phyloP scores from a whole-genome alignment of 2,888 invertebrate species.

The Dimorphilus gyrociliatus region DNA sequence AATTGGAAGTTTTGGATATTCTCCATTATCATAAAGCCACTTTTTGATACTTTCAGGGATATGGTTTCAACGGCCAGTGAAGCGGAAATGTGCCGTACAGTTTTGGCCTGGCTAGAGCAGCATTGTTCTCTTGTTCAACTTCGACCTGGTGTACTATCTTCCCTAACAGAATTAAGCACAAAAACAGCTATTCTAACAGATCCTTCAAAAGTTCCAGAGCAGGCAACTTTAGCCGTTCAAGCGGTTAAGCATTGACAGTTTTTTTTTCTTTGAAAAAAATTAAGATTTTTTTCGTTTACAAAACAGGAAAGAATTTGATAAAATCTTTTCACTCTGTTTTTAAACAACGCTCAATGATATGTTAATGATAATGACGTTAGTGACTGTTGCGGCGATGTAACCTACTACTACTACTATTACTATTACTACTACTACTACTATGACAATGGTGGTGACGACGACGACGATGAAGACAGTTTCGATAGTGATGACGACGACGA shows the following conservation, averaged over 20 bases:
- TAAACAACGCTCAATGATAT: too few relatives aligned
- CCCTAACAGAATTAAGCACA: slow-evolving; percentile 71
- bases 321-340: too few relatives aligned
- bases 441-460: too few relatives aligned
- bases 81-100: slow-evolving; percentile 76
- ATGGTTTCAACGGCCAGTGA: slow-evolving; percentile 78
- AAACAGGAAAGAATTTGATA: too few relatives aligned
- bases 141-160: slow-evolving; percentile 84
- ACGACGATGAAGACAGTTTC: too few relatives aligned
- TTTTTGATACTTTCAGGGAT: slow-evolving; percentile 75
- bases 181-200: slow-evolving; percentile 78
- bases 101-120: slow-evolving; percentile 84
- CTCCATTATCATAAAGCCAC: slow-evolving; percentile 70
- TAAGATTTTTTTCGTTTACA: too few relatives aligned
- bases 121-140: slow-evolving; percentile 85
- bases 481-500: too few relatives aligned
- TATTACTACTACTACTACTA: not conserved
- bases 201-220: slow-evolving; percentile 71
- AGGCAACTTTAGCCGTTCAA: slow-evolving; percentile 63
- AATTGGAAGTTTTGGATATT: slow-evolving; percentile 99
- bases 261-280: too few relatives aligned
- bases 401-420: too few relatives aligned
- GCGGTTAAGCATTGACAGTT: too few relatives aligned
- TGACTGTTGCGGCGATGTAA: too few relatives aligned
- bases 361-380: too few relatives aligned